Evolutionary conservation across 1,140 invertebrate genomes (phyloP), one percentile per base, ranked within the genome.

Genomic region (Brachionus rotundiformis): DNA sequence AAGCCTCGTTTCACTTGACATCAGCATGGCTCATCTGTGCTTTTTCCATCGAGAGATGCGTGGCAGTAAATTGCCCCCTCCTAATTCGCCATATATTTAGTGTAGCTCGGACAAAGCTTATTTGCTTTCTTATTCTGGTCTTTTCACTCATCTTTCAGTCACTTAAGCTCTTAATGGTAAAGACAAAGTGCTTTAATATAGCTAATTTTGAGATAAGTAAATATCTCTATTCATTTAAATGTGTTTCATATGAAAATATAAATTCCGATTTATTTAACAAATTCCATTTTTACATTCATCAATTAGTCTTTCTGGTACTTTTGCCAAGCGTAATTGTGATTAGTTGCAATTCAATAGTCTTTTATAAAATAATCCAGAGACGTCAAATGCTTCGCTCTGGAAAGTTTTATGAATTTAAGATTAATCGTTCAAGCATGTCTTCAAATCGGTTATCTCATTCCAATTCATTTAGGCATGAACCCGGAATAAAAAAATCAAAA

Each of bases 251-350:
- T 44, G 68, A 71, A 13, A 36, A 39, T 71, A 5, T 11, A n/a
- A 36, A 73, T 44, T 73, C 39, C 33, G 41, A 73, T 73, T 27
- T 73, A 44, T 19, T 71, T 0, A 41, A 44, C 13, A 73, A 73
- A 73, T 44, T 73, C 41, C 68, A 73, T 44, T 73, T 73, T 44
- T 73, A 73, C 25, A 44, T 73, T 25, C 68, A 73, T 44, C 68
- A 73, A 73, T 41, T 73, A 44, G 44, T 73, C 10, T 73, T 73
- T 44, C 44, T 73, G 68, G 68, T 73, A 23, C 23, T 44, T 11
- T 44, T 73, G 10, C 68, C 68, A 44, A 73, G 36, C 33, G 11
- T 73, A 73, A 73, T 73, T 29, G 68, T 73, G 6, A 41, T 44
- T 8, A 47, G 16, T 25, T 44, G 68, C 13, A 73, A 73, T 44